These are phyloP conservation scores for Eristalinus aeneus DNA, from an alignment of 2,888 invertebrate species.

Conservation along the genomic window DNA sequence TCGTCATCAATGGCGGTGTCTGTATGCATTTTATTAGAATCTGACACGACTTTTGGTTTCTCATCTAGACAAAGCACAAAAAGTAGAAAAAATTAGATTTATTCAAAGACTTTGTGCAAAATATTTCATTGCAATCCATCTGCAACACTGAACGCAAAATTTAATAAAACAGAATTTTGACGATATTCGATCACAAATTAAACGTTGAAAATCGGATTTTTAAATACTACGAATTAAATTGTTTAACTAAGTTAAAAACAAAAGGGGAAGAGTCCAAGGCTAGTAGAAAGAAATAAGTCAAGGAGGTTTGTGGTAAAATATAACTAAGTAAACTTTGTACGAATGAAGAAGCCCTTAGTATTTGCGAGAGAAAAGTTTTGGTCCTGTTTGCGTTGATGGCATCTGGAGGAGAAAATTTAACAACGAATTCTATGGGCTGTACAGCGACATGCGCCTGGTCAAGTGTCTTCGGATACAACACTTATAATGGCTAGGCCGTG, in stretches of 20 bases:
- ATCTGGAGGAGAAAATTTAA: too few relatives aligned
- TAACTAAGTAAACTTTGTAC: too few relatives aligned
- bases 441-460: too few relatives aligned
- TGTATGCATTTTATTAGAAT: conserved; percentile 76
- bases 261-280: neutral
- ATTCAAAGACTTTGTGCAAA: neutral
- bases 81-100: neutral
- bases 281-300: neutral
- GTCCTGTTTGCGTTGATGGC: too few relatives aligned
- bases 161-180: neutral
- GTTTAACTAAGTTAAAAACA: neutral
- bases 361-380: too few relatives aligned
- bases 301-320: neutral
- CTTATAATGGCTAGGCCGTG: too few relatives aligned
- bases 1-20: conserved; percentile 82
- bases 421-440: too few relatives aligned
- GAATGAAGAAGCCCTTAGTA: too few relatives aligned
- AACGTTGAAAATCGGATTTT: conserved; percentile 5
- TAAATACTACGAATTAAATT: neutral
- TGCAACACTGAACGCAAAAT: neutral
- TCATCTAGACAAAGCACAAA: conserved; percentile 73
- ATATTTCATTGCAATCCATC: neutral
- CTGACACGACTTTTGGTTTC: conserved; percentile 74
- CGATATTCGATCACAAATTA: conserved; percentile 12
- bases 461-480: too few relatives aligned